These are phyloP conservation scores for Equus quagga DNA, from an alignment of 2,113 vertebrate genomes.

Conservation along the genomic window DNA sequence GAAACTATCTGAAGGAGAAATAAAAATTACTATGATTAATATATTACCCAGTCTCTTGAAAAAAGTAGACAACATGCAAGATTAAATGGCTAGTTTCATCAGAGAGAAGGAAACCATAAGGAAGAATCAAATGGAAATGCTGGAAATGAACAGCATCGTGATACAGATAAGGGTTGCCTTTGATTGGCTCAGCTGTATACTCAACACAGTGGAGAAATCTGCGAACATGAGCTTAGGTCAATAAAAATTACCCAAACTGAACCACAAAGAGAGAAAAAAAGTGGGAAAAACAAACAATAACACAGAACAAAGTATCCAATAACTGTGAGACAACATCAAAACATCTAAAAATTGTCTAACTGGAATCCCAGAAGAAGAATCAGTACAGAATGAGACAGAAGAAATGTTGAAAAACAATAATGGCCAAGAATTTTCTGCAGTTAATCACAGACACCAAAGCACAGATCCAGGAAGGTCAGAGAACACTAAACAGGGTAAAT, in stretches of 20 bases:
- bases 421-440: background rate
- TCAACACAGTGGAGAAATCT: background rate
- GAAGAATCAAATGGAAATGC: background rate
- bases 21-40: constrained; percentile 13
- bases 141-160: background rate
- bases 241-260: background rate
- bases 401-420: background rate
- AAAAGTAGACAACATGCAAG: background rate
- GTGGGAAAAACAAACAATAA: background rate
- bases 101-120: background rate
- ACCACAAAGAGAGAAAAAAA: background rate
- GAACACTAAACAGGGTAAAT: background rate
- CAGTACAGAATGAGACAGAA: background rate
- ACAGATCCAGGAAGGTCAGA: background rate
- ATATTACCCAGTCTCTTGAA: background rate
- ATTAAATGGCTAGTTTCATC: background rate
- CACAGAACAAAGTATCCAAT: background rate
- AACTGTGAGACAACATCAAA: background rate
- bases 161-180: background rate
- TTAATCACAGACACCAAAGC: background rate
- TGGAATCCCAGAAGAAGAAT: background rate
- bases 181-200: background rate
- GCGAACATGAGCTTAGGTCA: background rate
- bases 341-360: background rate
- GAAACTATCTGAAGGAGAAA: background rate